Evolutionary conservation across 2,797 vertebrate genomes (phyloP).

Genomic region (Poeciliopsis turneri): DNA sequence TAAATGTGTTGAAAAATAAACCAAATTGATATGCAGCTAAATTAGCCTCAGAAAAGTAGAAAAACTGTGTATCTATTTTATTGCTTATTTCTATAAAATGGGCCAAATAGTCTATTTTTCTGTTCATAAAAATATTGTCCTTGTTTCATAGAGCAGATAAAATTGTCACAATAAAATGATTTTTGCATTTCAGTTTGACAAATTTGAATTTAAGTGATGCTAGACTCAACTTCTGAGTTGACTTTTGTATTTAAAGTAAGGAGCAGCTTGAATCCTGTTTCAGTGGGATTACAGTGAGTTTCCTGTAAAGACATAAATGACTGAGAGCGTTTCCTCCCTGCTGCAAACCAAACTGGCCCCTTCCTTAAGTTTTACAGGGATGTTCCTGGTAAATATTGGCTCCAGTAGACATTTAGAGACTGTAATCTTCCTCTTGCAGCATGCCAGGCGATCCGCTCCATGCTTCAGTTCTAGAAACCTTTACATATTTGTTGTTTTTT

Average conservation of each 20-base stretch:
- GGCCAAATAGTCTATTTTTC: too few species aligned
- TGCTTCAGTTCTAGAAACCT: constrained; percentile 33
- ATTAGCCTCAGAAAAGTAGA: too few species aligned
- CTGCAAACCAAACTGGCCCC: neutral
- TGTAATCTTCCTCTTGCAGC: constrained; percentile 46
- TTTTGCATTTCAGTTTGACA: too few species aligned
- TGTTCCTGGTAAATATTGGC: constrained; percentile 44
- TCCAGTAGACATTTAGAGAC: constrained; percentile 41
- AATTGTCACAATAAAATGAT: too few species aligned
- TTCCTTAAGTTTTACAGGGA: constrained; percentile 43
- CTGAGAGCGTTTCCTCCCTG: neutral
- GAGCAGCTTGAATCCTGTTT: neutral
- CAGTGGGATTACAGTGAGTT: neutral
- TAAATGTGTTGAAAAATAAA: too few species aligned
- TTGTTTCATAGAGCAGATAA: too few species aligned
- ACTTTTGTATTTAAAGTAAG: neutral
- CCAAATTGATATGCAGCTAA: too few species aligned
- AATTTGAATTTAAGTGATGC: too few species aligned
- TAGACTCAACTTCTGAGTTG: too few species aligned
- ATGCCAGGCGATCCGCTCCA: constrained; percentile 25
- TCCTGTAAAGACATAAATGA: neutral
- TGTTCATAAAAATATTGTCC: too few species aligned
- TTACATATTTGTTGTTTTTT: neutral
- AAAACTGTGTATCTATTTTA: too few species aligned
- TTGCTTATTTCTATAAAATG: too few species aligned